These are phyloP conservation scores for Sipha flava DNA, from an alignment of 1,140 invertebrate species.

Conservation along the genomic window DNA sequence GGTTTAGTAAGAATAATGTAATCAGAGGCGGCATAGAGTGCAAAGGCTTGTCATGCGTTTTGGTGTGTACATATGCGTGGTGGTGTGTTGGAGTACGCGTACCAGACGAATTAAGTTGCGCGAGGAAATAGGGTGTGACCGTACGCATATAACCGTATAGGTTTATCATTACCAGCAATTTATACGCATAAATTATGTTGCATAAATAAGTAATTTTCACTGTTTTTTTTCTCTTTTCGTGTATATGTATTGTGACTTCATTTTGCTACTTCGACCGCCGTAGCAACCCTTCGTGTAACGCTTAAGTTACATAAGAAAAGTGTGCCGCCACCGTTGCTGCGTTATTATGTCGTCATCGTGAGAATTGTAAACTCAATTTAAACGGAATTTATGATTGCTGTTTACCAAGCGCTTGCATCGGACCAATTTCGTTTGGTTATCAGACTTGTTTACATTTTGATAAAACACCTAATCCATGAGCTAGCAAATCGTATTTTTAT, in stretches of 20 bases:
- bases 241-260: too few relatives aligned
- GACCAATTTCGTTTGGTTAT: background rate
- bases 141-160: too few relatives aligned
- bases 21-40: background rate
- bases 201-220: too few relatives aligned
- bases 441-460: background rate
- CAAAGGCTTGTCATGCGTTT: conserved; percentile 11
- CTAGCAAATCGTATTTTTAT: background rate
- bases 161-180: too few relatives aligned
- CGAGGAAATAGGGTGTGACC: background rate
- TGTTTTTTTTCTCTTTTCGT: too few relatives aligned
- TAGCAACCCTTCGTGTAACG: too few relatives aligned
- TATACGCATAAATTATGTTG: too few relatives aligned
- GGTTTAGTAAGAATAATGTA: background rate
- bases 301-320: too few relatives aligned
- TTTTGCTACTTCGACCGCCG: too few relatives aligned
- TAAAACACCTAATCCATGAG: background rate
- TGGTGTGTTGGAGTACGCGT: background rate
- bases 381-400: conserved; percentile 28
- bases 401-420: background rate
- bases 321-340: background rate
- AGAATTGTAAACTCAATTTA: conserved; percentile 14
- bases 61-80: background rate
- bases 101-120: background rate
- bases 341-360: background rate